Evolutionary conservation across 2,797 vertebrate genomes (phyloP).

Genomic region (Mionectes olivaceus): DNA sequence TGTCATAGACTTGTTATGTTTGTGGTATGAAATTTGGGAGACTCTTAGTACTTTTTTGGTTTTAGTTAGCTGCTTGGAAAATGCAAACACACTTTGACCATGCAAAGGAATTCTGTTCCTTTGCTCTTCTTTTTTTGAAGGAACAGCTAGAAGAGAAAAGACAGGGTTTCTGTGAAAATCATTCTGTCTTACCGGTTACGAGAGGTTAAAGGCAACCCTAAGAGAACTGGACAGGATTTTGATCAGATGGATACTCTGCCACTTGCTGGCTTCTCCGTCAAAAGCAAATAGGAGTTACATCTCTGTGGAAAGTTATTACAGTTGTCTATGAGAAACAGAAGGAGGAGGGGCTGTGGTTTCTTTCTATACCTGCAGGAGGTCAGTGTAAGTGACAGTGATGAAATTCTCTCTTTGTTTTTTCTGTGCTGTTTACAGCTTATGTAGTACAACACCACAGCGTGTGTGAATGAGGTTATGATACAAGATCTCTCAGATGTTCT

Average conservation of each 20-base stretch:
- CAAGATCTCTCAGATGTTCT: background rate
- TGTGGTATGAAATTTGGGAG: background rate
- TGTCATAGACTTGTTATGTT: background rate
- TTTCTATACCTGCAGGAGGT: constrained; percentile 26
- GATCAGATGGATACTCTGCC: background rate
- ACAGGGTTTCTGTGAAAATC: background rate
- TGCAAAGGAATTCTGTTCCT: too few relatives aligned
- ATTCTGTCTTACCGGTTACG: background rate
- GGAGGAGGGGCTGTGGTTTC: constrained; percentile 17
- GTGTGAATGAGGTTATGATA: background rate
- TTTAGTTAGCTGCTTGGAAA: background rate
- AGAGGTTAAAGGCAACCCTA: background rate
- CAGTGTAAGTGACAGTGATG: background rate
- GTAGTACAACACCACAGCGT: background rate
- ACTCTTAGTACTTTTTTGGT: background rate
- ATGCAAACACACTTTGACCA: background rate
- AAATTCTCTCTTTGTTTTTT: constrained; percentile 14
- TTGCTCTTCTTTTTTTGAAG: background rate
- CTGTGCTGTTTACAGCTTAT: background rate
- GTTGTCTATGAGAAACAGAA: background rate
- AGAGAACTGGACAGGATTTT: background rate
- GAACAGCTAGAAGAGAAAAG: background rate
- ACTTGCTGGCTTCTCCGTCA: background rate
- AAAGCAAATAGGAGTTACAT: background rate
- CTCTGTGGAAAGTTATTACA: background rate